Percentiles rank a stretch among this genome's conserved stretches.
phyloP scores from a whole-genome alignment of 2,797 vertebrate species.

The Chaunax sp. region DNA sequence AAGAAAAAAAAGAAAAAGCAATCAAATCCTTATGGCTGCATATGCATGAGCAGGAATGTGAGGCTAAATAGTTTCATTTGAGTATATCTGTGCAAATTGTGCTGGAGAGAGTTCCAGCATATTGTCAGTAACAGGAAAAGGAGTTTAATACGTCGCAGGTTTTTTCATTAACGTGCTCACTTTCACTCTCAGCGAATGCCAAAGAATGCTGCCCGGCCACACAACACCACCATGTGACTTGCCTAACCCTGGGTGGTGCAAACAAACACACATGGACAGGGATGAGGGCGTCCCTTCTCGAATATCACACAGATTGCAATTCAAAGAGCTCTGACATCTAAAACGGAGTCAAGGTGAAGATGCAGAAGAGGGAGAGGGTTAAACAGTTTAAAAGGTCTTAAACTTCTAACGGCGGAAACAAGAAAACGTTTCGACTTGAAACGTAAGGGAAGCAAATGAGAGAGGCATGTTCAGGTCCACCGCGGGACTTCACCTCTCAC shows the following conservation, averaged over 20 bases:
- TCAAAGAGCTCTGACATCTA: constrained; percentile 36
- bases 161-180: constrained; percentile 56
- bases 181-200: constrained; percentile 37
- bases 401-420: too few relatives aligned
- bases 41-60: not conserved
- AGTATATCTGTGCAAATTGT: not conserved
- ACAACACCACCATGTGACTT: constrained; percentile 51
- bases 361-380: not conserved
- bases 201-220: constrained; percentile 63
- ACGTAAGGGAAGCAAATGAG: too few relatives aligned
- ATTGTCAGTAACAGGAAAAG: not conserved
- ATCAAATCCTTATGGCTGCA: constrained; percentile 12
- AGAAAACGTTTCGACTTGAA: too few relatives aligned
- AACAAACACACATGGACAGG: constrained; percentile 27
- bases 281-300: constrained; percentile 36
- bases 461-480: too few relatives aligned
- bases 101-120: not conserved
- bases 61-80: not conserved
- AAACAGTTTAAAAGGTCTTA: not conserved
- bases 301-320: constrained; percentile 44
- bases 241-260: constrained; percentile 50
- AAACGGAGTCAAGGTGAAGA: constrained; percentile 30
- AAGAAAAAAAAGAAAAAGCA: too few relatives aligned
- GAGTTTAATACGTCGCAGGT: not conserved
- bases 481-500: constrained; percentile 19